phyloP scores from a whole-genome alignment of 30 jellyfish, hydroid and myxozoan genomes.

The Turritopsis rubra region DNA sequence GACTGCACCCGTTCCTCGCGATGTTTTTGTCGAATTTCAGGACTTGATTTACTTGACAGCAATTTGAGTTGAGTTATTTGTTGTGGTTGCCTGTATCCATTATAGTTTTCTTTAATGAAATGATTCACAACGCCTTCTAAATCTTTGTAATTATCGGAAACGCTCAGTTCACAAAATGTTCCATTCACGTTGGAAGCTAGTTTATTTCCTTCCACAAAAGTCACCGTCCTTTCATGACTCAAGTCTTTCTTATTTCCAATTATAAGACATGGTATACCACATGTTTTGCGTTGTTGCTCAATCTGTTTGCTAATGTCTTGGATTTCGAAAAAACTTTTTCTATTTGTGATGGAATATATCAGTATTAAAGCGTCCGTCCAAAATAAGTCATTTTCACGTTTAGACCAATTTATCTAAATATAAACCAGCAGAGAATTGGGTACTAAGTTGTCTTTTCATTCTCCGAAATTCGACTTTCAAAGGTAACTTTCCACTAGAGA shows the following conservation, averaged over 20 bases:
- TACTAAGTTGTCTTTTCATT: not conserved
- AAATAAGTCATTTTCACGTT: constrained; percentile 18
- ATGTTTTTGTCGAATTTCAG: constrained; percentile 17
- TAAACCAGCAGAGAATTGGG: not conserved
- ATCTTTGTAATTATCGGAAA: constrained; percentile 15
- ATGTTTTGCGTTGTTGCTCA: constrained; percentile 2
- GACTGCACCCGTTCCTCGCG: constrained; percentile 8
- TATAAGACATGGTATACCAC: constrained; percentile 29
- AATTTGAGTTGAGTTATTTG: constrained; percentile 3
- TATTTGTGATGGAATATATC: constrained; percentile 24
- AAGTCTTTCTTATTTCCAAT: constrained; percentile 27
- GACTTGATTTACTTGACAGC: constrained; percentile 26
- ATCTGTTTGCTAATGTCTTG: constrained; percentile 25
- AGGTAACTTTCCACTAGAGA: no score
- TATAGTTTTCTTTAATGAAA: constrained; percentile 23
- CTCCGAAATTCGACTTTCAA: no score
- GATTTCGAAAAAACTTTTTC: constrained; percentile 28
- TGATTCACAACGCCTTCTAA: constrained; percentile 16
- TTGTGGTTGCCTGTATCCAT: not conserved
- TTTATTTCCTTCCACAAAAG: constrained; percentile 18
- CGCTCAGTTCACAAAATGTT: constrained; percentile 34
- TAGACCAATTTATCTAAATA: constrained; percentile 25
- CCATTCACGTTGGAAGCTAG: constrained; percentile 17
- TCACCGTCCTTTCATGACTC: constrained; percentile 17
- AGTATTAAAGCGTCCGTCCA: constrained; percentile 30